Conservation (phyloP, 2,113 vertebrate species). For the Ophiodon elongatus region DNA sequence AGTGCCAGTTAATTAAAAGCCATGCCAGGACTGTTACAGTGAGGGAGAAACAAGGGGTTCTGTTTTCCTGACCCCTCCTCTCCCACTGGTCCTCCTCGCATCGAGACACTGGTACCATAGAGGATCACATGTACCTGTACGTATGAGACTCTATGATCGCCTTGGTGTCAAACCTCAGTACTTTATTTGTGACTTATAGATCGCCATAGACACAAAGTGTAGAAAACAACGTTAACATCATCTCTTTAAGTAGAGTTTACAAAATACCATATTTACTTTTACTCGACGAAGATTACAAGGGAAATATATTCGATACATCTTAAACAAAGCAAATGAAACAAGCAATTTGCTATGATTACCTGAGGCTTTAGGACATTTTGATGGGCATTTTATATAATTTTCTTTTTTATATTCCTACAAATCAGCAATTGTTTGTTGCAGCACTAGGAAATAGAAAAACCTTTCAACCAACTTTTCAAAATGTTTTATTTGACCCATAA, state of each 20-base stretch:
- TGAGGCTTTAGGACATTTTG: not conserved
- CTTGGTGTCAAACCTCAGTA: not conserved
- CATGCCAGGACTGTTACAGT: slow-evolving; percentile 66
- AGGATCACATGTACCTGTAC: slow-evolving; percentile 3
- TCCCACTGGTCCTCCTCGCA: slow-evolving; percentile 28
- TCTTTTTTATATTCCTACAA: not conserved
- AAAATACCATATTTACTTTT: not conserved
- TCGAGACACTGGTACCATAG: slow-evolving; percentile 9
- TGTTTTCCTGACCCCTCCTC: slow-evolving; percentile 57
- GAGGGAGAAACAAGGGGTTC: slow-evolving; percentile 68
- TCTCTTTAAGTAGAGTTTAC: not conserved
- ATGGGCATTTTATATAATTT: not conserved
- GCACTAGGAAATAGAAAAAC: not conserved
- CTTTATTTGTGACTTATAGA: too few species aligned
- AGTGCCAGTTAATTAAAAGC: slow-evolving; percentile 77
- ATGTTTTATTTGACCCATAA: not conserved
- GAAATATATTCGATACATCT: too few species aligned
- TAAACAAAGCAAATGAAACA: not conserved
- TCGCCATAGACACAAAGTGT: not conserved
- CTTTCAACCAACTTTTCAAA: not conserved
- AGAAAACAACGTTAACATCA: not conserved
- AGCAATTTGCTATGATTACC: not conserved
- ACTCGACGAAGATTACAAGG: too few species aligned
- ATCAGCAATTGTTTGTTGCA: not conserved
- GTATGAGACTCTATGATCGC: not conserved